These are phyloP conservation scores for Sarcophaga variegata DNA, from an alignment of 2,888 invertebrate genomes.

Conservation along the genomic window DNA sequence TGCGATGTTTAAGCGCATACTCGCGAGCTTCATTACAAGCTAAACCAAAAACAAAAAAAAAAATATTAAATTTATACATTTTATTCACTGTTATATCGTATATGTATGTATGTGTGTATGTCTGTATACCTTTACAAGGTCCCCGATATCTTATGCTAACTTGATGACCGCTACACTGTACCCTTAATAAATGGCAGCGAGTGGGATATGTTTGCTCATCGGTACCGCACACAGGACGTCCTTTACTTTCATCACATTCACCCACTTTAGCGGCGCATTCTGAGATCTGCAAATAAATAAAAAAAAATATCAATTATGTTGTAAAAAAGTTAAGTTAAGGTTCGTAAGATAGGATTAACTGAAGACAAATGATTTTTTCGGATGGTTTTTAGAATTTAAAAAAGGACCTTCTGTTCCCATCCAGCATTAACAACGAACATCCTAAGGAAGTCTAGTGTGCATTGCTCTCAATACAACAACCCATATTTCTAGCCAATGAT, in stretches of 20 bases:
- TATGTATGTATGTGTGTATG: neutral
- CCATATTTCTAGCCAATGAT: too few relatives aligned
- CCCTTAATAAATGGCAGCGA: slow-evolving; percentile 89
- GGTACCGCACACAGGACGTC: slow-evolving; percentile 81
- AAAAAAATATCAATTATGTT: neutral
- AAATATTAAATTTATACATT: slow-evolving; percentile 49
- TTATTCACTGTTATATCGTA: too few relatives aligned
- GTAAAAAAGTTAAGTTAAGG: neutral
- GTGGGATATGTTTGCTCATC: slow-evolving; percentile 92
- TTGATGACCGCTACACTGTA: slow-evolving; percentile 89
- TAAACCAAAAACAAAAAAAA: slow-evolving; percentile 71
- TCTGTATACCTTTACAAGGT: slow-evolving; percentile 86
- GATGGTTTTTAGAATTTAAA: too few relatives aligned
- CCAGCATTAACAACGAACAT: too few relatives aligned
- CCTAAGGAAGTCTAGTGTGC: too few relatives aligned
- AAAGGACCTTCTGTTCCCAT: too few relatives aligned
- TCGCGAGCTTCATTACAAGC: slow-evolving; percentile 83
- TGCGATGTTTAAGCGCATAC: slow-evolving; percentile 81
- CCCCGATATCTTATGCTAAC: slow-evolving; percentile 89
- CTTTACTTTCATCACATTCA: slow-evolving; percentile 81
- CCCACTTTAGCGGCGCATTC: slow-evolving; percentile 81
- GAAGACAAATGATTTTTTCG: too few relatives aligned
- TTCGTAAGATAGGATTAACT: too few relatives aligned
- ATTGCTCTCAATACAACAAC: too few relatives aligned
- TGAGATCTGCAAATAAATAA: slow-evolving; percentile 75